Percentiles rank a stretch among this genome's conserved stretches.
Conservation (phyloP, 2,888 invertebrate species). For the Parapristionchus giblindavisi region DNA sequence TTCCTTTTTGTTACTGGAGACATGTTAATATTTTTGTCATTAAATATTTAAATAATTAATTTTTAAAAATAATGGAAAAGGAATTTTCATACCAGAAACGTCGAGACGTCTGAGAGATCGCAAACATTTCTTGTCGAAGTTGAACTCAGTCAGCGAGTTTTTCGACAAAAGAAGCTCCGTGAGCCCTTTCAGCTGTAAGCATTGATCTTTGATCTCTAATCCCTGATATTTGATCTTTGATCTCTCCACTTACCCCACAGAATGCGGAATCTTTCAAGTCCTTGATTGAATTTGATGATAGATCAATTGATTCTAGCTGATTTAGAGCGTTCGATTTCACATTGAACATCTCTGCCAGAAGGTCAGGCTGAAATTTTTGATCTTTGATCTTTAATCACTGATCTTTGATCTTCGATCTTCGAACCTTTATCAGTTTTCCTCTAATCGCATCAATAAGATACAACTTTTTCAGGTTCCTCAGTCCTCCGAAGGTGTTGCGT, state of each 20-base stretch:
- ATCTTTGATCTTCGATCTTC: slow-evolving; percentile 7
- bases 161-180: slow-evolving; percentile 47
- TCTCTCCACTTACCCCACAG: slow-evolving; percentile 18
- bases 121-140: slow-evolving; percentile 49
- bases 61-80: background rate
- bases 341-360: slow-evolving; percentile 2
- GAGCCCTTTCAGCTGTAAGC: slow-evolving; percentile 48
- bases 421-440: too few relatives aligned
- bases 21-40: background rate
- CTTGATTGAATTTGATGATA: slow-evolving; percentile 26
- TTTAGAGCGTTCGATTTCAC: background rate
- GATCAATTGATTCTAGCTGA: slow-evolving; percentile 14
- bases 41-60: too few relatives aligned
- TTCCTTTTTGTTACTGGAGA: background rate
- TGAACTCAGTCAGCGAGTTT: slow-evolving; percentile 47
- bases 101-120: slow-evolving; percentile 45
- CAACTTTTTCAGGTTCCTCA: slow-evolving; percentile 5
- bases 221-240: background rate
- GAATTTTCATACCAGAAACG: slow-evolving; percentile 49
- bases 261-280: background rate
- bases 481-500: slow-evolving; percentile 21
- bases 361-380: background rate
- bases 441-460: background rate
- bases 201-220: background rate
- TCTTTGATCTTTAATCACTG: background rate